Evolutionary conservation across 2,797 vertebrate species (phyloP).

Genomic region (Aldrovandia affinis): DNA sequence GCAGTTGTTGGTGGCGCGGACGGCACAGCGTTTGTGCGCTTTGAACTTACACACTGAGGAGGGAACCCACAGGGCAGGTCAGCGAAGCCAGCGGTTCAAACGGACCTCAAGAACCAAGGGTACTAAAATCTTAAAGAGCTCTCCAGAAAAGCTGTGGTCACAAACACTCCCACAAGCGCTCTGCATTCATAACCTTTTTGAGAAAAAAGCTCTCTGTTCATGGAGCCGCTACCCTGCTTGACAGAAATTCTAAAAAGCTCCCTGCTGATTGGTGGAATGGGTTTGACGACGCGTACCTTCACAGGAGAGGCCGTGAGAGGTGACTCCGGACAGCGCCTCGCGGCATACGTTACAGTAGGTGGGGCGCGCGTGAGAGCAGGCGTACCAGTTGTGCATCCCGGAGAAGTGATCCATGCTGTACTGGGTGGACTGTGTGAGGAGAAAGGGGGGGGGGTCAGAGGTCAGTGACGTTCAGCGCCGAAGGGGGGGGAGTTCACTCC

Average conservation of each 20-base stretch:
- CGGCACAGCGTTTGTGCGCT: slow-evolving; percentile 93
- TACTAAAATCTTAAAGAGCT: no score
- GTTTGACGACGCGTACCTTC: slow-evolving; percentile 78
- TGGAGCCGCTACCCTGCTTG: background rate
- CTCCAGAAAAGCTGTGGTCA: background rate
- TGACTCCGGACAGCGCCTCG: slow-evolving; percentile 92
- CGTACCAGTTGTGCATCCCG: slow-evolving; percentile 97
- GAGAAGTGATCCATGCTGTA: slow-evolving; percentile 99
- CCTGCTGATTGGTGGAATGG: background rate
- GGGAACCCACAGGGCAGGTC: background rate
- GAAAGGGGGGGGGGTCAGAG: slow-evolving; percentile 7
- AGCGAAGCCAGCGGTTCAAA: background rate
- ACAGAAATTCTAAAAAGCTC: background rate
- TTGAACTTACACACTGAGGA: slow-evolving; percentile 93
- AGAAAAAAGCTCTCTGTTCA: background rate
- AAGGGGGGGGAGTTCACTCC: background rate
- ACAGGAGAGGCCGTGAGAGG: slow-evolving; percentile 91
- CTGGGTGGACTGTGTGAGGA: slow-evolving; percentile 82
- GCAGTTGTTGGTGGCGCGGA: slow-evolving; percentile 93
- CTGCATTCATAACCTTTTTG: background rate
- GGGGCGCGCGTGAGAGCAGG: slow-evolving; percentile 93
- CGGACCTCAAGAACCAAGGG: background rate
- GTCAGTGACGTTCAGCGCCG: background rate
- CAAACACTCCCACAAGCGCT: background rate
- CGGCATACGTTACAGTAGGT: slow-evolving; percentile 96